A percentile compares a stretch with the other conserved stretches of the same genome.
Conservation (phyloP, 1,140 invertebrate species). For the Reticulitermes speratus region DNA sequence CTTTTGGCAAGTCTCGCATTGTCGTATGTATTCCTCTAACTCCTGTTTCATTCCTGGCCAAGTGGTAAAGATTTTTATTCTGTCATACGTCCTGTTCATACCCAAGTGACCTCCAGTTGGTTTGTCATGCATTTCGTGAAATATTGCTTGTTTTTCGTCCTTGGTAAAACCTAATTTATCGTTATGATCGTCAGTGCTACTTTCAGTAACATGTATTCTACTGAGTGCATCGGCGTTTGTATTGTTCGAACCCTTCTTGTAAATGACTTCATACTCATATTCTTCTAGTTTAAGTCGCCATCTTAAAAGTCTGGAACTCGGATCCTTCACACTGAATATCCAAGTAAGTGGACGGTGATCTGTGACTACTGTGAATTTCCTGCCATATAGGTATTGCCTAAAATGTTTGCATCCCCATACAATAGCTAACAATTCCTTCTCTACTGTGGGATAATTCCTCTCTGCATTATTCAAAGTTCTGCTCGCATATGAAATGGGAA, state of each 20-base stretch:
- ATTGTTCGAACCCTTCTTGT: slow-evolving; percentile 46
- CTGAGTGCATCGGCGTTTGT: slow-evolving; percentile 43
- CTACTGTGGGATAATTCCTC: slow-evolving; percentile 46
- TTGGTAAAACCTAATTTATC: not conserved
- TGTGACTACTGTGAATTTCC: slow-evolving; percentile 50
- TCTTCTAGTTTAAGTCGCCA: slow-evolving; percentile 54
- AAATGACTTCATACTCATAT: slow-evolving; percentile 48
- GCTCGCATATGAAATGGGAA: slow-evolving; percentile 42
- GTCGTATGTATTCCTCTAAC: slow-evolving; percentile 26
- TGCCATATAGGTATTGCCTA: slow-evolving; percentile 49
- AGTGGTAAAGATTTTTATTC: slow-evolving; percentile 5
- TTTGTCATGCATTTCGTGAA: slow-evolving; percentile 23
- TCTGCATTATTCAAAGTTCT: slow-evolving; percentile 43
- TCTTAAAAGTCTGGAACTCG: slow-evolving; percentile 48
- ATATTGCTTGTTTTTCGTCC: not conserved
- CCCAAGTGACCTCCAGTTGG: slow-evolving; percentile 29
- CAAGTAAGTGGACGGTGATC: slow-evolving; percentile 54
- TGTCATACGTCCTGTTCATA: not conserved
- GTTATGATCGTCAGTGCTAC: not conserved
- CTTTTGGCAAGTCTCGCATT: slow-evolving; percentile 30
- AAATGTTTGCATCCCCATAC: slow-evolving; percentile 51
- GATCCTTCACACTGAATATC: slow-evolving; percentile 50
- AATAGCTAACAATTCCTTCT: slow-evolving; percentile 55
- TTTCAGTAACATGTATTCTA: not conserved
- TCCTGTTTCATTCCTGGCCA: slow-evolving; percentile 29